Evolutionary conservation across 53 echinoderm and acorn worm species (phyloP).

Genomic region (Paelopatides confundens): DNA sequence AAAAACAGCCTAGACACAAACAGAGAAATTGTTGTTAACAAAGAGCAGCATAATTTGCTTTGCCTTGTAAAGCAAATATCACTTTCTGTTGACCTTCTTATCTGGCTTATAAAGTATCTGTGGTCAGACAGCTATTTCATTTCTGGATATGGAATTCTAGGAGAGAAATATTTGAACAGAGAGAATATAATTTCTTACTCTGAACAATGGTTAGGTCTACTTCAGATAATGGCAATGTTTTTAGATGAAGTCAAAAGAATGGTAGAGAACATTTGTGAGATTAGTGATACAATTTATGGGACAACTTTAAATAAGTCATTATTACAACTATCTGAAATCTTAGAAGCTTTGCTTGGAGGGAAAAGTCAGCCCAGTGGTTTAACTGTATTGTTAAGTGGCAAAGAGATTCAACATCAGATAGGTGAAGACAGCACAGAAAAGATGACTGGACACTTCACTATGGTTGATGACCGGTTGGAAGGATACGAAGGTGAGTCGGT

Average conservation of each 20-base stretch:
- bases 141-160: not conserved
- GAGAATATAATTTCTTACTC: not conserved
- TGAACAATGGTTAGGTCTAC: not conserved
- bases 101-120: not conserved
- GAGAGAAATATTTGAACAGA: not conserved
- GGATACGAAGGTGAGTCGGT: not conserved
- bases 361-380: not conserved
- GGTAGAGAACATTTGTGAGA: not conserved
- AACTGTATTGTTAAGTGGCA: not conserved
- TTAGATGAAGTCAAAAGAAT: not conserved
- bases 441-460: not conserved
- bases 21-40: not conserved
- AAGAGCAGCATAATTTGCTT: not conserved
- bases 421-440: not conserved
- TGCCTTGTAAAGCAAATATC: not conserved
- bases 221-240: not conserved
- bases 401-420: not conserved
- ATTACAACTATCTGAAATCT: not conserved
- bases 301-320: not conserved
- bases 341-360: not conserved
- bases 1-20: not conserved
- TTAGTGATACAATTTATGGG: not conserved
- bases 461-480: not conserved
- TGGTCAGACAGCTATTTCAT: not conserved
- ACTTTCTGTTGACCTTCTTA: not conserved